Evolutionary conservation across 1,140 invertebrate species (phyloP).

Genomic region (Harpegnathos saltator): DNA sequence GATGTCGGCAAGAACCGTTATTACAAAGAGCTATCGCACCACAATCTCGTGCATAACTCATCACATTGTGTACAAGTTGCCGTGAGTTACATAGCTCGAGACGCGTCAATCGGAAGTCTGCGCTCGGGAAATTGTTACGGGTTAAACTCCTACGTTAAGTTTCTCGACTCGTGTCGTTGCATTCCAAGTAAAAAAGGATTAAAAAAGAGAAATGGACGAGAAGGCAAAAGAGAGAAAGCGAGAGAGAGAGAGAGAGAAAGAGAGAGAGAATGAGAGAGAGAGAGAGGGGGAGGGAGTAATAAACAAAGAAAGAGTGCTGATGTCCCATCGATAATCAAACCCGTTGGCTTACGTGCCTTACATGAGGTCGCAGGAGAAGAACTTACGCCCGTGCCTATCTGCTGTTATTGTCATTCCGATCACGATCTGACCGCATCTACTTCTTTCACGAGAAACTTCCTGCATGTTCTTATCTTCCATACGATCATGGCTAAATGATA

Average conservation of each 20-base stretch:
- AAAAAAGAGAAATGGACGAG: neutral
- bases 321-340: slow-evolving; percentile 48
- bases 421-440: slow-evolving; percentile 57
- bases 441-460: neutral
- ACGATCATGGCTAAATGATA: neutral
- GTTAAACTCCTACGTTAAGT: slow-evolving; percentile 13
- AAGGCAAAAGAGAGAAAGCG: too few relatives aligned
- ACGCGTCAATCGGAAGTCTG: slow-evolving; percentile 41
- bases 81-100: slow-evolving; percentile 17
- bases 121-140: neutral
- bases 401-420: slow-evolving; percentile 53
- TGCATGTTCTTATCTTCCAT: neutral
- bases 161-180: neutral
- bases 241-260: too few relatives aligned
- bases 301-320: slow-evolving; percentile 4
- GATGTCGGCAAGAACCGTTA: slow-evolving; percentile 48
- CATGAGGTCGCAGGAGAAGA: slow-evolving; percentile 41
- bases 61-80: slow-evolving; percentile 43
- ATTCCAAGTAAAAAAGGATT: slow-evolving; percentile 2
- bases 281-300: neutral
- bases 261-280: neutral
- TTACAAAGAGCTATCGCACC: slow-evolving; percentile 27
- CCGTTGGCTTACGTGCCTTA: slow-evolving; percentile 25
- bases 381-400: neutral
- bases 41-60: slow-evolving; percentile 57